Conservation (phyloP, 2,797 vertebrate genomes). For the Kryptopterus vitreolus region DNA sequence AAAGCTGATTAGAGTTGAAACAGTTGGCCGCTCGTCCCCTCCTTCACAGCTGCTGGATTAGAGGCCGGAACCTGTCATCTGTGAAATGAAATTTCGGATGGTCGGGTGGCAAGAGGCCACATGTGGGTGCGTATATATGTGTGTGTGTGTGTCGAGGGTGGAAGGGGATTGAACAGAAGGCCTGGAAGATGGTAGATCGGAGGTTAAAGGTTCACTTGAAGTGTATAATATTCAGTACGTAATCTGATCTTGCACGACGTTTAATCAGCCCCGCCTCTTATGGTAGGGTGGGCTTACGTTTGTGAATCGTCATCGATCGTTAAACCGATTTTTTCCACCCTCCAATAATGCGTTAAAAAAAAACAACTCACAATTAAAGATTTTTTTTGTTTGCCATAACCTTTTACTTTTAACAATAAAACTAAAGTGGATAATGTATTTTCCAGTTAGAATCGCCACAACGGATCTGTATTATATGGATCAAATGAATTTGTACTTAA, state of each 20-base stretch:
- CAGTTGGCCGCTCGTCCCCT: conserved; percentile 56
- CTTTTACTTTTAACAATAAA: not conserved
- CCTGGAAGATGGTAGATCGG: conserved; percentile 35
- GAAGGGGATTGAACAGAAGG: conserved; percentile 28
- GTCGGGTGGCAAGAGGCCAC: conserved; percentile 43
- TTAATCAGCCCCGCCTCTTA: not conserved
- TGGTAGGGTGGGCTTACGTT: not conserved
- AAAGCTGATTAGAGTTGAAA: conserved; percentile 65
- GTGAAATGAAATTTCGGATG: conserved; percentile 63
- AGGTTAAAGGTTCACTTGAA: conserved; percentile 41
- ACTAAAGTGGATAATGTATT: not conserved
- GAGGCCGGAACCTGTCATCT: conserved; percentile 60
- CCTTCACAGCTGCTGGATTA: conserved; percentile 60
- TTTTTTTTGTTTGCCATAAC: not conserved
- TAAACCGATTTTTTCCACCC: not conserved
- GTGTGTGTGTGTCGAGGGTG: conserved; percentile 1
- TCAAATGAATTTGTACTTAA: too few species aligned
- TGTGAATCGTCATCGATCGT: not conserved
- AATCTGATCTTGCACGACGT: conserved; percentile 14
- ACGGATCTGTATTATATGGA: not conserved
- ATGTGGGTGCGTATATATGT: conserved; percentile 21
- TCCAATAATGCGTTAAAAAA: not conserved
- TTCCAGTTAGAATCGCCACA: not conserved
- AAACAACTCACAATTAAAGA: too few species aligned
- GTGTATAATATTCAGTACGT: conserved; percentile 11